Evolutionary conservation across 2,113 vertebrate genomes (phyloP), one percentile per base, ranked within the genome.

Genomic region (Penelope pileata): DNA sequence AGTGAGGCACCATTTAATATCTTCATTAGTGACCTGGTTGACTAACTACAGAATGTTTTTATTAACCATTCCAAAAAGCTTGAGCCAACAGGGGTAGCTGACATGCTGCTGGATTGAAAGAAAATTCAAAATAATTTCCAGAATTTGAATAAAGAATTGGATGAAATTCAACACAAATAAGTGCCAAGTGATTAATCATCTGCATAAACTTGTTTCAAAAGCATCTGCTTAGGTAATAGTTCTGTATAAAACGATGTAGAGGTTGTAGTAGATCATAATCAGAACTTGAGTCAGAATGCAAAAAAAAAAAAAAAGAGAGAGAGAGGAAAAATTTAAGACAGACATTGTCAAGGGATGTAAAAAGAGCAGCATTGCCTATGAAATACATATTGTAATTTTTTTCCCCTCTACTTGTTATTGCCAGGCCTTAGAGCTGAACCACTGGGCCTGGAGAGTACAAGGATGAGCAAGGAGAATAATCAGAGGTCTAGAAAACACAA

Each of bases 121-220:
- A 82, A 91, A 87, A 87, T 60, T 48, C 10, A 51, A 79, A 91
- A 75, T 16, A 2, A 68, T 83, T 82, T 84, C 70, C 43, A 83
- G 74, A 85, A 93, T 72, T 91, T 8, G 3, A 72, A 67, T 45
- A 88, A 92, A 90, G 16, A 38, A 26, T 48, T 86, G 62, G 48
- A 86, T 88, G 29, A 77, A 83, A 85, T 83, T 88, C 40, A 91
- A 69, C 16, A 50, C 15, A 58, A 62, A 10, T 16, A 73, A 87
- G n/a, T 40, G 82, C 53, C 75, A 80, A 91, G 36, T 42, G 53
- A 73, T 79, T 68, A 58, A 79, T 85, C 16, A 53, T 66, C 81
- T 88, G 27, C 36, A 90, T 45, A 73, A 85, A 66, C 24, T 64
- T 80, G 21, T 73, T 93, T 62, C 48, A 90, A 80, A 91, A 17